phyloP scores from a whole-genome alignment of 2,797 vertebrate genomes.

The Neoniphon sammara region DNA sequence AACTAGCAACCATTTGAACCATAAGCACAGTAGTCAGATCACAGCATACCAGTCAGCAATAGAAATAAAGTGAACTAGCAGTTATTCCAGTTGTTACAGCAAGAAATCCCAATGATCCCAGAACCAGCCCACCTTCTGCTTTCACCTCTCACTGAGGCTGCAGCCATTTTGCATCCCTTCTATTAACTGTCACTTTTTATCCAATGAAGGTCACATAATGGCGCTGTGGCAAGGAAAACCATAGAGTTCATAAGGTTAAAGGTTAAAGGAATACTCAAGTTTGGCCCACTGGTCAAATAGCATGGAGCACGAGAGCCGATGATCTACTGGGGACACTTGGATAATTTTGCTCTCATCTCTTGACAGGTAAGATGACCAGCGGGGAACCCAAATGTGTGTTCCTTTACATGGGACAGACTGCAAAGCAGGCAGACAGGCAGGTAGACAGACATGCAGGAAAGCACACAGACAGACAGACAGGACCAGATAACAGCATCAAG shows the following conservation, averaged over 20 bases:
- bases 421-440: neutral
- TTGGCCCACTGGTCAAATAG: too few relatives aligned
- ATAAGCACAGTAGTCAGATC: slow-evolving; percentile 35
- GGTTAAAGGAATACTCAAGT: neutral
- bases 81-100: slow-evolving; percentile 52
- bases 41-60: slow-evolving; percentile 25
- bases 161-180: neutral
- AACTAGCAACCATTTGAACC: slow-evolving; percentile 33
- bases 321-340: neutral
- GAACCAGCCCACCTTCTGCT: slow-evolving; percentile 26
- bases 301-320: too few relatives aligned
- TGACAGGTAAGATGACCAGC: neutral
- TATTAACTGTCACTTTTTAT: neutral
- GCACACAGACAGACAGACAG: neutral
- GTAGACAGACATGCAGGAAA: neutral
- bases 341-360: neutral
- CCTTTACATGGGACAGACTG: neutral
- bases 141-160: slow-evolving; percentile 24
- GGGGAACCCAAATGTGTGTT: neutral
- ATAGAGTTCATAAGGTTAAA: neutral
- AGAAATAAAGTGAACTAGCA: slow-evolving; percentile 24
- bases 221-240: neutral
- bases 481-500: neutral
- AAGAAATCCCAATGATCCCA: slow-evolving; percentile 28
- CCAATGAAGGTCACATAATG: neutral